Conservation (phyloP, 1,140 invertebrate genomes). For the Sminthurinus signatus region DNA sequence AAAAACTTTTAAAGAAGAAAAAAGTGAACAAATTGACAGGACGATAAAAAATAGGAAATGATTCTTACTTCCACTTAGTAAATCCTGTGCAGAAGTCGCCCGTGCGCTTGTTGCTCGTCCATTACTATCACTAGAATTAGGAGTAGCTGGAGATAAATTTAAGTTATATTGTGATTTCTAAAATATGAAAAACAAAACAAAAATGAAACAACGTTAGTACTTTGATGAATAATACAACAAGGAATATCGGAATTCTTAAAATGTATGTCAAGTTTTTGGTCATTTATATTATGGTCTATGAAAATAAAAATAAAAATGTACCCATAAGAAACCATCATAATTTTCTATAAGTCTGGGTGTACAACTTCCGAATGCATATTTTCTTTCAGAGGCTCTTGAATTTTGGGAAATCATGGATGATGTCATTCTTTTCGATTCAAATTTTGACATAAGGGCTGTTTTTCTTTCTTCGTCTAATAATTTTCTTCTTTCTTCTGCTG, state of each 20-base stretch:
- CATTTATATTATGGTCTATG: no score
- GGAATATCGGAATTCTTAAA: no score
- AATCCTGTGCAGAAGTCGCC: constrained; percentile 35
- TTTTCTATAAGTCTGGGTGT: constrained; percentile 38
- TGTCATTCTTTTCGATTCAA: constrained; percentile 27
- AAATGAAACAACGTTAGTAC: no score
- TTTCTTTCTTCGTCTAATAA: constrained; percentile 34
- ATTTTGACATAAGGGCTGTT: constrained; percentile 26
- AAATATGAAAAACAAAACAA: no score
- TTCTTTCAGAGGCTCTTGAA: neutral
- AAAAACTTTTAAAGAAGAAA: no score
- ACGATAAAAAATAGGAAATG: neutral
- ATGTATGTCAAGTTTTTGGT: no score
- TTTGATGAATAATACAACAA: no score
- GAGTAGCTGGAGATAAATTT: constrained; percentile 19
- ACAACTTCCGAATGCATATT: constrained; percentile 37
- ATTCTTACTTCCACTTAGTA: constrained; percentile 14
- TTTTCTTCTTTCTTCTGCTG: constrained; percentile 31
- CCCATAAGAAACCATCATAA: constrained; percentile 37
- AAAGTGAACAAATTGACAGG: no score
- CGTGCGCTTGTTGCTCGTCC: neutral
- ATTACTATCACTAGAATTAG: neutral
- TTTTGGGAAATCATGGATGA: constrained; percentile 3
- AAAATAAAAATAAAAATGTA: no score
- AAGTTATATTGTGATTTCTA: constrained; percentile 35